Percentiles rank a stretch among this genome's conserved stretches.
Evolutionary conservation across 2,797 vertebrate species (phyloP).

Genomic region (Geranospiza caerulescens): DNA sequence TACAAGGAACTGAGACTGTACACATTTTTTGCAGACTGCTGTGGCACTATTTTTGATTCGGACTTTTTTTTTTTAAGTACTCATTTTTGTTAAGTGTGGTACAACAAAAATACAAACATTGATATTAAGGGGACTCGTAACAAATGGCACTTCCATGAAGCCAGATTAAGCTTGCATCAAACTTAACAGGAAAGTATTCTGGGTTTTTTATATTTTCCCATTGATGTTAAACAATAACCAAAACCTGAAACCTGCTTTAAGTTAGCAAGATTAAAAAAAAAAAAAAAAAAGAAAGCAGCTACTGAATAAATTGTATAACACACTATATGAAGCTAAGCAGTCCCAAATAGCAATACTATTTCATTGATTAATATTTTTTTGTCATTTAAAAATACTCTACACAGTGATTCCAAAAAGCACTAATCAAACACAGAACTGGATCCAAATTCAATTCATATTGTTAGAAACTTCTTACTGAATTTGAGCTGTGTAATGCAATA

Average conservation of each 20-base stretch:
- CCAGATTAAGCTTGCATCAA: not conserved
- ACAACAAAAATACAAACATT: not conserved
- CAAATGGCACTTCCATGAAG: not conserved
- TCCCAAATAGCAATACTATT: not conserved
- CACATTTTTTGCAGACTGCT: not conserved
- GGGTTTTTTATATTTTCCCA: not conserved
- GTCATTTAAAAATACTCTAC: not conserved
- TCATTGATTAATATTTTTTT: not conserved
- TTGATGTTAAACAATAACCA: not conserved
- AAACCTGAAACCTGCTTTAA: not conserved
- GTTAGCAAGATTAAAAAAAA: not conserved
- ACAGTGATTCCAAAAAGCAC: not conserved
- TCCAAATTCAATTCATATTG: not conserved
- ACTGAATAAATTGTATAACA: not conserved
- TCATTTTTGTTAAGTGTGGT: not conserved
- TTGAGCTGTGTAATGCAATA: not conserved
- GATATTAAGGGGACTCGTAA: not conserved
- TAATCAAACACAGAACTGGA: not conserved
- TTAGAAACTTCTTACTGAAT: not conserved
- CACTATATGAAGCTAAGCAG: not conserved
- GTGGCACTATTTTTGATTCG: not conserved
- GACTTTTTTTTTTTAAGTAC: not conserved
- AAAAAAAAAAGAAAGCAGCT: not conserved
- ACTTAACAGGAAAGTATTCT: not conserved
- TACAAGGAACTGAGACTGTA: not conserved